Conservation (phyloP, 2,113 vertebrate genomes). For the Vimba vimba region DNA sequence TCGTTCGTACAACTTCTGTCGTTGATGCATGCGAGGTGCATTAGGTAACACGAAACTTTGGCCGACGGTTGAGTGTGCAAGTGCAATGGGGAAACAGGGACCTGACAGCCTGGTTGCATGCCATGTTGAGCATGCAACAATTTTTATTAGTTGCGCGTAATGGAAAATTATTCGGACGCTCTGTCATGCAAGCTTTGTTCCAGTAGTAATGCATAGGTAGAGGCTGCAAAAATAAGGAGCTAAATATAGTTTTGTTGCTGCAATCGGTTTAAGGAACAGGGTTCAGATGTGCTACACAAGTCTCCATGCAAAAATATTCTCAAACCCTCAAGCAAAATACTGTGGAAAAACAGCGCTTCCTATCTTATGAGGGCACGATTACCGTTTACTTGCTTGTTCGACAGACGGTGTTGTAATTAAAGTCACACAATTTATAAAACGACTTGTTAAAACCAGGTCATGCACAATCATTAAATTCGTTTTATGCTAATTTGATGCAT, state of each 20-base stretch:
- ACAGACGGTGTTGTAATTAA: not conserved
- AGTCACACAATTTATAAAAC: not conserved
- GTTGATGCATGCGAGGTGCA: slow-evolving; percentile 53
- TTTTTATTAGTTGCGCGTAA: slow-evolving; percentile 60
- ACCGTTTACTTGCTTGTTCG: not conserved
- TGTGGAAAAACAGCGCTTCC: slow-evolving; percentile 39
- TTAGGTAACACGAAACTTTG: slow-evolving; percentile 38
- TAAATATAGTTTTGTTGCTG: slow-evolving; percentile 66
- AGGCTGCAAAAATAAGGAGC: slow-evolving; percentile 59
- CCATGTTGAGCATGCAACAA: slow-evolving; percentile 37
- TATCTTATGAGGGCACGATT: not conserved
- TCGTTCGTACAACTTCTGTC: slow-evolving; percentile 7
- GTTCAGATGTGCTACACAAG: slow-evolving; percentile 43
- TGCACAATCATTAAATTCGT: not conserved
- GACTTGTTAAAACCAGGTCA: not conserved
- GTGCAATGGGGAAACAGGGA: slow-evolving; percentile 57
- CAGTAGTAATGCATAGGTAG: slow-evolving; percentile 57
- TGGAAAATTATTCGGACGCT: slow-evolving; percentile 60
- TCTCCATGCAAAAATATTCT: slow-evolving; percentile 42
- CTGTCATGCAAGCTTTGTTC: slow-evolving; percentile 57
- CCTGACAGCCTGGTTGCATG: slow-evolving; percentile 62
- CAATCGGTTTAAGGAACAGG: slow-evolving; percentile 57
- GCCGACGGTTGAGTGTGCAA: slow-evolving; percentile 44
- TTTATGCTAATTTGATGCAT: not conserved
- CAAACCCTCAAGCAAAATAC: slow-evolving; percentile 40